These are phyloP conservation scores for Temnothorax ravouxi DNA, from an alignment of 2,888 invertebrate species.

Conservation along the genomic window DNA sequence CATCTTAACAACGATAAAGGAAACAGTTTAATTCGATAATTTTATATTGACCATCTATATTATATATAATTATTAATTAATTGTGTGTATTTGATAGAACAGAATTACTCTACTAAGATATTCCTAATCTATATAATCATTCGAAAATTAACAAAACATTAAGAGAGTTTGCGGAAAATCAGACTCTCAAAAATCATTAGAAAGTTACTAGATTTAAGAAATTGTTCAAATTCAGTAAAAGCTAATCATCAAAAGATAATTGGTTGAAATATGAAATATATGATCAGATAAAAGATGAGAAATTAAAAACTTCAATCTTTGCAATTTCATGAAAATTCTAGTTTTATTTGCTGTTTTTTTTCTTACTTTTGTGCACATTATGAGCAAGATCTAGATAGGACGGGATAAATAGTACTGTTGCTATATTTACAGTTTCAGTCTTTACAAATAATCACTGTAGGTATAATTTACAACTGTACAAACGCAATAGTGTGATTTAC, in stretches of 20 bases:
- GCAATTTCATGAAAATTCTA: not conserved
- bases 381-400: conserved; percentile 6
- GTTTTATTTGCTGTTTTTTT: conserved; percentile 4
- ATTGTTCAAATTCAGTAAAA: not conserved
- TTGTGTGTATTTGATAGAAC: not conserved
- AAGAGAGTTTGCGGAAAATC: not conserved
- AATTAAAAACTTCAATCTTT: conserved; percentile 14
- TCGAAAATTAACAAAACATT: not conserved
- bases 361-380: not conserved
- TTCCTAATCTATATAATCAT: not conserved
- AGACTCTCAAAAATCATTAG: not conserved
- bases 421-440: conserved; percentile 23
- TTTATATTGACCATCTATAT: not conserved
- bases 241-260: too few species aligned
- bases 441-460: conserved; percentile 1
- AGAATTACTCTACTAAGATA: not conserved
- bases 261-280: too few species aligned
- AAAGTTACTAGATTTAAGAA: not conserved
- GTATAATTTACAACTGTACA: not conserved
- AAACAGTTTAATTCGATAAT: not conserved
- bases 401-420: conserved; percentile 15
- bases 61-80: conserved; percentile 1
- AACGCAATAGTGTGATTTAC: not conserved
- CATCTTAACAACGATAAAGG: too few species aligned
- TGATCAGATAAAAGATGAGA: not conserved